Evolutionary conservation across 2,888 invertebrate species (phyloP).

Genomic region (Platerodrilus igneus): DNA sequence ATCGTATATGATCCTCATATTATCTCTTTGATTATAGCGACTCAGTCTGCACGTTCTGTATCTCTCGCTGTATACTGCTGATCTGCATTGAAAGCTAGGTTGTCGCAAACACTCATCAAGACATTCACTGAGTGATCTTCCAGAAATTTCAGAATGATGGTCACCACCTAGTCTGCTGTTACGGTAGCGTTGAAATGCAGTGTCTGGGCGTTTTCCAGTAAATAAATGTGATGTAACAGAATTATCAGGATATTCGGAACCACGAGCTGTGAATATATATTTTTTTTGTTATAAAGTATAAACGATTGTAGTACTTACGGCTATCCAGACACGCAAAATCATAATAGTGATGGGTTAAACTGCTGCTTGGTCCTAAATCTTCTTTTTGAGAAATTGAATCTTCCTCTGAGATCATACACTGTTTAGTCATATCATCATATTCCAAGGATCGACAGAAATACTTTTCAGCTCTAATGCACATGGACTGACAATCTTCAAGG

Average conservation of each 20-base stretch:
- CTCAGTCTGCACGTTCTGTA: slow-evolving; percentile 80
- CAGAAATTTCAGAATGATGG: slow-evolving; percentile 85
- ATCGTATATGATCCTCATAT: slow-evolving; percentile 83
- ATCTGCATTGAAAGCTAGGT: slow-evolving; percentile 85
- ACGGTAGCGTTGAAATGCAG: slow-evolving; percentile 82
- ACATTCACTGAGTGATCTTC: slow-evolving; percentile 83
- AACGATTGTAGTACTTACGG: slow-evolving; percentile 59
- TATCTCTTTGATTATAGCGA: slow-evolving; percentile 81
- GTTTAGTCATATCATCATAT: slow-evolving; percentile 80
- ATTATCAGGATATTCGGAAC: slow-evolving; percentile 85
- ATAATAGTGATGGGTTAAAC: slow-evolving; percentile 81
- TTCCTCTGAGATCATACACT: slow-evolving; percentile 87
- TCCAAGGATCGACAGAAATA: slow-evolving; percentile 86
- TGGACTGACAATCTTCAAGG: slow-evolving; percentile 80
- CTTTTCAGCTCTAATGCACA: slow-evolving; percentile 83
- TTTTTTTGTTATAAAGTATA: slow-evolving; percentile 3
- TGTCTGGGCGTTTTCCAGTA: slow-evolving; percentile 74
- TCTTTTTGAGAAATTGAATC: slow-evolving; percentile 87
- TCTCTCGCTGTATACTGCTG: slow-evolving; percentile 83
- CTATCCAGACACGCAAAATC: slow-evolving; percentile 86
- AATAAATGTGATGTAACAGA: slow-evolving; percentile 80
- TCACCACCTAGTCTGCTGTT: slow-evolving; percentile 83
- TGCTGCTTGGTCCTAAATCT: slow-evolving; percentile 78
- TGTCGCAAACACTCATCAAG: slow-evolving; percentile 84
- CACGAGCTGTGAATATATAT: slow-evolving; percentile 59